phyloP scores from a whole-genome alignment of 92 coral and sea anemone species.

The Porites evermanni region DNA sequence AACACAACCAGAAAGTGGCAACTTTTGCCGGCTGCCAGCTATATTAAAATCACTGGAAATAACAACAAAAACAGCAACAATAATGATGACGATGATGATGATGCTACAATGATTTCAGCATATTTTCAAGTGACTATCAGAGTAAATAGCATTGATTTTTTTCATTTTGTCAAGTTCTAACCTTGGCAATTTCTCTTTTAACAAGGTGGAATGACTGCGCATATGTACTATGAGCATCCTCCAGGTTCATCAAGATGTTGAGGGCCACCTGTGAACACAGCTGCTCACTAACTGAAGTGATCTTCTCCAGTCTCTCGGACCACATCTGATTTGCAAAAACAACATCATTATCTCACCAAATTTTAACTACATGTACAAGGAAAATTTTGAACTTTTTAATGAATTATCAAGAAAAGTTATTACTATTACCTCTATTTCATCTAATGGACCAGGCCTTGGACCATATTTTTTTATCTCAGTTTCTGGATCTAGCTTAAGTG shows the following conservation, averaged over 20 bases:
- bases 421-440: conserved; percentile 86
- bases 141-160: too few species aligned
- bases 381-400: too few species aligned
- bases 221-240: conserved; percentile 98
- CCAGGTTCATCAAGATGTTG: conserved; percentile 96
- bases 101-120: too few species aligned
- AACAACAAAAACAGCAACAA: too few species aligned
- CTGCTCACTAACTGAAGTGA: conserved; percentile 87
- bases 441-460: conserved; percentile 87
- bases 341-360: too few species aligned
- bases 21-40: too few species aligned
- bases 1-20: too few species aligned
- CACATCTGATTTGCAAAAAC: conserved; percentile 75
- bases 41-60: too few species aligned
- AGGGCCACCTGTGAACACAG: conserved; percentile 94
- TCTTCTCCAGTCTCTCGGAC: conserved; percentile 92
- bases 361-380: too few species aligned
- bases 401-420: not conserved
- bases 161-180: not conserved
- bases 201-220: conserved; percentile 95
- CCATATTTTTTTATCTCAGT: conserved; percentile 80
- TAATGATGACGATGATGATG: too few species aligned
- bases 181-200: conserved; percentile 96
- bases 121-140: too few species aligned
- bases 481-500: conserved; percentile 95